Percentiles rank a stretch among this genome's conserved stretches.
These are phyloP conservation scores for Tenthredo amoena DNA, from an alignment of 2,888 invertebrate species.

Conservation along the genomic window DNA sequence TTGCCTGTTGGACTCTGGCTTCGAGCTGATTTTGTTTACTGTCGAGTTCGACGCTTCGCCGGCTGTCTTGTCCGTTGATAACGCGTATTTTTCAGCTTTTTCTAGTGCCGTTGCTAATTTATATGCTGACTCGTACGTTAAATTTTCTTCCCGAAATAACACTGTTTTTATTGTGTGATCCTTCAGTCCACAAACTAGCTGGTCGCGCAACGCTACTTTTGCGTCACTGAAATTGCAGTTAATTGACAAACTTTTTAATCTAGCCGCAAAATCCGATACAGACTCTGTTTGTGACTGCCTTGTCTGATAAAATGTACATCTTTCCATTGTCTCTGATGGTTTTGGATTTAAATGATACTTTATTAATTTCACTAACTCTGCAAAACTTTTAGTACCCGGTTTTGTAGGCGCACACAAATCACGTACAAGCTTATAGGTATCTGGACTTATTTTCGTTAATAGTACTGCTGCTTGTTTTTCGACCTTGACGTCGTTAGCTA, in stretches of 20 bases:
- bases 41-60: background rate
- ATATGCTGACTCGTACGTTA: constrained; percentile 54
- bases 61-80: constrained; percentile 28
- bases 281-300: constrained; percentile 55
- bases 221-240: constrained; percentile 57
- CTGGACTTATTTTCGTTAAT: constrained; percentile 54
- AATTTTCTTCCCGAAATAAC: constrained; percentile 45
- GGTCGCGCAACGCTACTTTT: constrained; percentile 55
- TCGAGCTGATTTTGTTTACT: constrained; percentile 51
- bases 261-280: constrained; percentile 54
- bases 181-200: constrained; percentile 49
- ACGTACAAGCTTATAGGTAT: constrained; percentile 55
- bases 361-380: constrained; percentile 56
- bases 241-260: constrained; percentile 56
- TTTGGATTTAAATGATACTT: constrained; percentile 57
- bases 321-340: constrained; percentile 55
- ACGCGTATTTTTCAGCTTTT: constrained; percentile 47
- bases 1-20: constrained; percentile 39
- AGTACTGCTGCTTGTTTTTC: constrained; percentile 56
- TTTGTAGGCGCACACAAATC: constrained; percentile 58
- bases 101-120: constrained; percentile 53
- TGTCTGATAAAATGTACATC: constrained; percentile 57
- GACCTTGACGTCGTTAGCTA: constrained; percentile 53
- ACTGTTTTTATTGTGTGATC: constrained; percentile 43
- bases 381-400: constrained; percentile 55